Percentiles rank a stretch among this genome's conserved stretches.
These are phyloP conservation scores for Oscheius sp. DNA, from an alignment of 2,888 invertebrate species.

Conservation along the genomic window DNA sequence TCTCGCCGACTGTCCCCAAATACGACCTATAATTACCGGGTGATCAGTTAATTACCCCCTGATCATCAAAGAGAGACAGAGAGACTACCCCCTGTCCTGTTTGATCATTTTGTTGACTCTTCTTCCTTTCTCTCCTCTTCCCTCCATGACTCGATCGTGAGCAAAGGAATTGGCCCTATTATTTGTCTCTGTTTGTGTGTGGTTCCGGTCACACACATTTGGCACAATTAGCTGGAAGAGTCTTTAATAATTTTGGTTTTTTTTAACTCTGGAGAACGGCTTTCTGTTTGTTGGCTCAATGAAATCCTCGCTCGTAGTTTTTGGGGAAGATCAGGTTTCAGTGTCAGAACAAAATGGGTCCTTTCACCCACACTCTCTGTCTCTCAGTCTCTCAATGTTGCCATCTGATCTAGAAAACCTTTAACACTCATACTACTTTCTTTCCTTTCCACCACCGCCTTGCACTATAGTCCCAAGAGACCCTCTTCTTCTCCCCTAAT, in stretches of 20 bases:
- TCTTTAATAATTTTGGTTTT: not conserved
- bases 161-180: no score
- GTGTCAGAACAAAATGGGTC: no score
- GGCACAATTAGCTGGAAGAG: not conserved
- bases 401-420: not conserved
- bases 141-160: no score
- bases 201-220: no score
- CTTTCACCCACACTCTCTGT: not conserved
- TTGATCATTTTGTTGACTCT: slow-evolving; percentile 31
- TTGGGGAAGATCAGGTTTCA: no score
- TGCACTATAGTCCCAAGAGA: slow-evolving; percentile 2
- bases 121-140: slow-evolving; percentile 9
- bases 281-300: not conserved
- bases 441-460: slow-evolving; percentile 7
- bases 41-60: no score
- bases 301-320: not conserved
- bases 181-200: no score
- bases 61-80: no score
- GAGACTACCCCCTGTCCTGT: not conserved
- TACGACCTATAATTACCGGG: no score
- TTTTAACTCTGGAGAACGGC: not conserved
- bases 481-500: slow-evolving; percentile 11
- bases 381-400: no score
- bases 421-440: not conserved
- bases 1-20: no score